Base-by-base conservation (phyloP, 2,797 vertebrate species). In the Cottoperca gobio region DNA sequence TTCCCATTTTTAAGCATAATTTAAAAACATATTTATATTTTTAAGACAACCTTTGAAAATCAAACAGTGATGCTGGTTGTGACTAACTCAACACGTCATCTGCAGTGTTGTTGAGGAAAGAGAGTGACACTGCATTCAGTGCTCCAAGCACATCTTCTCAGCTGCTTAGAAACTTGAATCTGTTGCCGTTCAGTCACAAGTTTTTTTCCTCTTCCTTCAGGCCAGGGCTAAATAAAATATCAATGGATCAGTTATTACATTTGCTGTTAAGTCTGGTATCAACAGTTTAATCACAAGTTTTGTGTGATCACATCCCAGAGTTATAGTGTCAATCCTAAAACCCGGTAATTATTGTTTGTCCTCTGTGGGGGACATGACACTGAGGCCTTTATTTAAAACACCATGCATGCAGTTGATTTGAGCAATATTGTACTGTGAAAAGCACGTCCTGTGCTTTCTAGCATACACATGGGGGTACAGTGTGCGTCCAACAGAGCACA, bases 141-240 rank as follows among this genome's bases (percentile, higher is more conserved):
- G 49, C 78, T 68, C 43, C 4, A 0, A 69, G 79, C 66, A 7
- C 3, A 70, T 42, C 55, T 26, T 53, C 35, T 75, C 68, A 78
- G 67, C 73, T 78, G 58, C 10, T 69, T 72, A 53, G 4, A 26
- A 24, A 74, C 59, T 45, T 63, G 33, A 69, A 81, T 50, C 35
- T 58, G 59, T 63, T 72, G 65, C 72, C 49, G 70, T 54, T 70
- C 35, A 78, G 79, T 85, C 86, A 86, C 81, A 63, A 75, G 86
- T 42, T 78, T 53, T 43, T 66, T 42, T 53, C 39, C 48, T 23
- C 57, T 48, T 57, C 55, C 73, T 52, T 13, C 35, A 42, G 81
- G 82, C 64, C 0, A 28, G 31, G 13, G 43, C 73, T 73, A 46
- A 68, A 77, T 73, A 26, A 8, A 63, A 73, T 33, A 75, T 87